Base-by-base conservation (phyloP, 2,113 vertebrate genomes). In the Cinclus mexicanus region DNA sequence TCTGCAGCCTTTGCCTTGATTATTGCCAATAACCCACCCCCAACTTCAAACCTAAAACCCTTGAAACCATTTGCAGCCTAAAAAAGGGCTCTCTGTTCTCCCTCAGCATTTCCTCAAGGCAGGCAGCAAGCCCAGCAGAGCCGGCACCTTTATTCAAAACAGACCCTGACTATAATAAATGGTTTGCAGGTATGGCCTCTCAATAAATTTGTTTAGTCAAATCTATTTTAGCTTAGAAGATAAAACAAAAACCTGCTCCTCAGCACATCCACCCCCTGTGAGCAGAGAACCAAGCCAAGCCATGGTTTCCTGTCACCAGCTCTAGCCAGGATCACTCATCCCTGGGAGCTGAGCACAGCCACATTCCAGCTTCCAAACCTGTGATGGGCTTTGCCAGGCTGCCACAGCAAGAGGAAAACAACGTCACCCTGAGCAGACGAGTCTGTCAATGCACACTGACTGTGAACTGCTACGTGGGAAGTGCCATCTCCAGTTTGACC, bases 221-320 rank as follows among this genome's bases (percentile, higher is more conserved):
- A 69, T 53, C 81, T 93, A n/a, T 10, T 91, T 93, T 31, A 57
- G 81, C 70, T 95, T 57, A 78, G 37, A 91, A 95, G 18, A 41
- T 69, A 44, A 83, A 93, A 67, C 12, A 77, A 67, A 95, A 68
- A 46, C 52, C 59, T 55, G 41, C 39, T 63, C 46, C 74, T 65
- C 84, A 65, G 63, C 61, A 75, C 24, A 35, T 5, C 9, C 24
- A 42, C 4, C 13, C 8, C 6, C 33, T n/a, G 11, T 1, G 14
- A 59, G 24, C 72, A 47, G 64, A 77, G 39, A 57, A 23, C 12
- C 1, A 11, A 31, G 20, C 31, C 59, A 47, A 84, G 63, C 53
- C 39, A 8, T 4, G 1, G 41, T 9, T 83, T 79, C 64, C 23
- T 47, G 46, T 3, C 2, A 0, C 12, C 67, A 82, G 56, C 75